Evolutionary conservation across 2,113 vertebrate species (phyloP).

Genomic region (Cottus gobio): DNA sequence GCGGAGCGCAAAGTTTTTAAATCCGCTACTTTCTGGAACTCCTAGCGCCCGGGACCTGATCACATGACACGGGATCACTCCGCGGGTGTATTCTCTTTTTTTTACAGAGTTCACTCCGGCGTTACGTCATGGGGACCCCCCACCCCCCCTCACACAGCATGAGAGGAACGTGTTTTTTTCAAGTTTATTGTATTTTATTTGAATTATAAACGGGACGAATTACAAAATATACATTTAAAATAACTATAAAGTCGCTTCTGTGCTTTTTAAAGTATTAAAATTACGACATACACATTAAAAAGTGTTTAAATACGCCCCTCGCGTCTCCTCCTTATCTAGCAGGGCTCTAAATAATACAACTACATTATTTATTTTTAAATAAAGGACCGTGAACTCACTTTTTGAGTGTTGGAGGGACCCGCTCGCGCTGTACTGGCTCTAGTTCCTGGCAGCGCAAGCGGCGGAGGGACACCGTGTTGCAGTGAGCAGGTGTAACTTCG

Average conservation of each 20-base stretch:
- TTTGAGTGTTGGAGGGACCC: background rate
- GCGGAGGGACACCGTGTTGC: conserved; percentile 83
- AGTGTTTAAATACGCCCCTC: background rate
- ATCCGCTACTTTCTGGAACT: conserved; percentile 80
- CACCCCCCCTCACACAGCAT: no score
- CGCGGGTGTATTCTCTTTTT: conserved; percentile 57
- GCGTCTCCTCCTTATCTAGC: no score
- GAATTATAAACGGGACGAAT: background rate
- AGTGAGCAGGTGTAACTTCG: conserved; percentile 80
- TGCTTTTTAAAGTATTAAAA: background rate
- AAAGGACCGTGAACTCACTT: background rate
- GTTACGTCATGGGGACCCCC: no score
- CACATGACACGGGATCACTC: conserved; percentile 73
- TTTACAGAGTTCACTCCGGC: conserved; percentile 56
- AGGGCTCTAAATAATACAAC: background rate
- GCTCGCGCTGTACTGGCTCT: conserved; percentile 61
- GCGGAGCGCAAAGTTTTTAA: conserved; percentile 79
- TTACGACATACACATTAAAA: background rate
- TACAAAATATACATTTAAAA: background rate
- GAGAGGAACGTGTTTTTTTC: background rate
- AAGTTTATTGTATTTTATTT: background rate
- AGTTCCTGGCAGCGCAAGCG: conserved; percentile 64
- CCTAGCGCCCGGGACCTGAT: conserved; percentile 73
- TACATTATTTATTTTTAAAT: background rate
- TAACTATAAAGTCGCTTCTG: background rate